Conservation (phyloP, 2,113 vertebrate species). For the Pipa parva region DNA sequence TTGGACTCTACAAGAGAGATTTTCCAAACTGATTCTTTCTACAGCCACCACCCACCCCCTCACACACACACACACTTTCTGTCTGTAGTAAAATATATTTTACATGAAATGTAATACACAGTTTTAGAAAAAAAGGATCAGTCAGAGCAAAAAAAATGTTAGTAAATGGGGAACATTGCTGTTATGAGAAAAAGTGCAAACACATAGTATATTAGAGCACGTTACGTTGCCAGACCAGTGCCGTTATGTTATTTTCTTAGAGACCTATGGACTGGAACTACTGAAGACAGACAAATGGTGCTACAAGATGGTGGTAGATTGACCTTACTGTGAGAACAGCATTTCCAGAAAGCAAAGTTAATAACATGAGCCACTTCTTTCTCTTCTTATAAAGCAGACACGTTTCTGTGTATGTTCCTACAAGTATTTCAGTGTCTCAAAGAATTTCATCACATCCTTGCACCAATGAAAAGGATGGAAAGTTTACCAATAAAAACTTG, state of each 20-base stretch:
- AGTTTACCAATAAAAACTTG: constrained; percentile 13
- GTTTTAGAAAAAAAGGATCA: background rate
- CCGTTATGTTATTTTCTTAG: background rate
- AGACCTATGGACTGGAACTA: background rate
- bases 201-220: background rate
- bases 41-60: background rate
- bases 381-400: background rate
- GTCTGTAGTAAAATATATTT: constrained; percentile 8
- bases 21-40: constrained; percentile 24
- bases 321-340: background rate
- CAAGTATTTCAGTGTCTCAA: background rate
- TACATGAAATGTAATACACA: background rate
- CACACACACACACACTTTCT: background rate
- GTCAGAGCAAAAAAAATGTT: background rate
- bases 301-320: background rate
- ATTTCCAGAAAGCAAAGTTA: constrained; percentile 13
- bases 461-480: background rate
- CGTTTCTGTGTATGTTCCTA: background rate
- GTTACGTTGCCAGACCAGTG: background rate
- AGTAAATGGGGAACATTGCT: background rate
- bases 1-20: constrained; percentile 29
- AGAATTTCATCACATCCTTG: constrained; percentile 11
- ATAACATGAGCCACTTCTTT: background rate
- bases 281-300: background rate
- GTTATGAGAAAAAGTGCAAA: background rate